Evolutionary conservation across 2,888 invertebrate species (phyloP).

Genomic region (Brenthis hecate): DNA sequence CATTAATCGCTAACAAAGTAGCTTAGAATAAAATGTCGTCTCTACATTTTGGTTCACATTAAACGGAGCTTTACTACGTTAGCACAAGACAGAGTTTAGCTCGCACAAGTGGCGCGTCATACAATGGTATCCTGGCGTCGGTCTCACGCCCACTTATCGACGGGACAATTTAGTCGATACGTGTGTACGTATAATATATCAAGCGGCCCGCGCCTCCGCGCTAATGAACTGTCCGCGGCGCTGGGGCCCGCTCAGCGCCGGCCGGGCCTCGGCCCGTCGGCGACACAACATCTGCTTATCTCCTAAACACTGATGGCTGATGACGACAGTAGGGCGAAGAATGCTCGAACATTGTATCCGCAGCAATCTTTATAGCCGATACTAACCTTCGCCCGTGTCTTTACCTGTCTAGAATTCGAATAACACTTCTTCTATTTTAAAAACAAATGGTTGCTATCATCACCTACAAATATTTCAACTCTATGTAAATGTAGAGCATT

Average conservation of each 20-base stretch:
- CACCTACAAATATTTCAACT: too few relatives aligned
- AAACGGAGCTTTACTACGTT: neutral
- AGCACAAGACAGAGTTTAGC: conserved; percentile 32
- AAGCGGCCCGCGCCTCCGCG: conserved; percentile 44
- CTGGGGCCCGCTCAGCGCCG: conserved; percentile 6
- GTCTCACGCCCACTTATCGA: conserved; percentile 75
- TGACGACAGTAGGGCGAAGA: conserved; percentile 28
- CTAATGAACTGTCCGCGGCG: conserved; percentile 32
- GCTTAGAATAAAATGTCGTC: conserved; percentile 10
- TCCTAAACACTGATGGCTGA: conserved; percentile 24
- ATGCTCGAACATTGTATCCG: conserved; percentile 16
- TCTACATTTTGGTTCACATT: neutral
- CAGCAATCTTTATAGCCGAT: conserved; percentile 5
- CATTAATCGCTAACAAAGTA: conserved; percentile 11
- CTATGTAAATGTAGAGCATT: too few relatives aligned
- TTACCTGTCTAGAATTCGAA: neutral
- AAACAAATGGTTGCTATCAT: too few relatives aligned
- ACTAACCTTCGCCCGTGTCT: neutral
- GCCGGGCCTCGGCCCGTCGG: conserved; percentile 3
- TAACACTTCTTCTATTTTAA: neutral
- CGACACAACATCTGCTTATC: conserved; percentile 28
- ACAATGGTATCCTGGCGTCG: conserved; percentile 23
- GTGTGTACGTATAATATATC: conserved; percentile 69
- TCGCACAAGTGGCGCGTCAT: neutral
- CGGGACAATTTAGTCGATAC: conserved; percentile 70